Conservation (phyloP, 2,888 invertebrate genomes). For the Sepioteuthis lessoniana region DNA sequence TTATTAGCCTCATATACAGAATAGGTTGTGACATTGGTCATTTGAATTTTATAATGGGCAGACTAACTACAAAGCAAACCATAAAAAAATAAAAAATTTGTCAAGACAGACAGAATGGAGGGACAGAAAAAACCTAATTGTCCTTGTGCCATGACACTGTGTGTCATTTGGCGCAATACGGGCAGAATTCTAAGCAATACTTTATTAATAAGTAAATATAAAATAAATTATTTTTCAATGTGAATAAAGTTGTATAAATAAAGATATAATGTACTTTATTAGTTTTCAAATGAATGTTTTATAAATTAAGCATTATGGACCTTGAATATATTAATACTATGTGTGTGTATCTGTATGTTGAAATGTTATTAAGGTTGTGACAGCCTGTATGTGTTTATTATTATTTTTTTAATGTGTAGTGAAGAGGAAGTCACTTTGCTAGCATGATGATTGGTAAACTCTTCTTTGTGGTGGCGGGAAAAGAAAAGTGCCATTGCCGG, state of each 20-base stretch:
- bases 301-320: too few relatives aligned
- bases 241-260: neutral
- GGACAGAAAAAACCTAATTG: neutral
- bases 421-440: too few relatives aligned
- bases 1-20: neutral
- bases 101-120: neutral
- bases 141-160: neutral
- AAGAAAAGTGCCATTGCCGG: too few relatives aligned
- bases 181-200: slow-evolving; percentile 14
- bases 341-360: too few relatives aligned
- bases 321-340: too few relatives aligned
- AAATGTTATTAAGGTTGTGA: too few relatives aligned
- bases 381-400: too few relatives aligned
- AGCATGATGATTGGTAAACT: too few relatives aligned
- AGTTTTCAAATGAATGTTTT: neutral
- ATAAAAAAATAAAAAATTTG: neutral
- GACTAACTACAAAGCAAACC: neutral
- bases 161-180: neutral
- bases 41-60: neutral
- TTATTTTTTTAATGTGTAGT: too few relatives aligned
- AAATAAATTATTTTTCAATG: slow-evolving; percentile 20
- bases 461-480: too few relatives aligned
- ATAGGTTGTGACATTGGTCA: slow-evolving; percentile 20
- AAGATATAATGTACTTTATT: neutral
- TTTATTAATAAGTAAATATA: neutral